Conservation (phyloP, 2,113 vertebrate species). For the Cyprinodon brontotheroides region DNA sequence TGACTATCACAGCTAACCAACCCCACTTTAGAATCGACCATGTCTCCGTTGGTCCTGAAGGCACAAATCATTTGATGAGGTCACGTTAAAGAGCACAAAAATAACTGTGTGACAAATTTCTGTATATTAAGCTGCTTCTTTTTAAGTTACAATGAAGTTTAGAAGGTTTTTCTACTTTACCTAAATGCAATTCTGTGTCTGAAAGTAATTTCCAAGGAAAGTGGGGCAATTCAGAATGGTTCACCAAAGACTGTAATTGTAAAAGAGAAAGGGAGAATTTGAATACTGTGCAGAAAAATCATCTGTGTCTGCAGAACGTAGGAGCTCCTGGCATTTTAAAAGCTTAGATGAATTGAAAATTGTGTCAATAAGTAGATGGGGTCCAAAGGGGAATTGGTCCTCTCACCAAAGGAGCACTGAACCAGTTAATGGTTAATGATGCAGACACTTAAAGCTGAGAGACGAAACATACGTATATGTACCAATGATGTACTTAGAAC, state of each 20-base stretch:
- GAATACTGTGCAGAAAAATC: no score
- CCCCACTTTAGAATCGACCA: constrained; percentile 42
- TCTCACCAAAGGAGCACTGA: not conserved
- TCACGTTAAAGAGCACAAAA: not conserved
- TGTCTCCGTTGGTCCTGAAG: constrained; percentile 1
- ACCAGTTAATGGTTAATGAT: not conserved
- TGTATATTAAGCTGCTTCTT: not conserved
- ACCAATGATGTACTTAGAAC: not conserved
- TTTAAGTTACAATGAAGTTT: not conserved
- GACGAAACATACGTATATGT: not conserved
- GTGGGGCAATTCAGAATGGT: no score
- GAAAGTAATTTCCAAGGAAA: no score
- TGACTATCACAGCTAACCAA: constrained; percentile 48
- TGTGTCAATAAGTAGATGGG: not conserved
- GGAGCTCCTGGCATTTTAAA: no score
- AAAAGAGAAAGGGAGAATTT: no score
- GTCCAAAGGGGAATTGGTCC: not conserved
- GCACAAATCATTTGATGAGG: not conserved
- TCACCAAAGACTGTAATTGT: no score
- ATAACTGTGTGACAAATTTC: not conserved
- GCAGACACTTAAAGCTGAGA: not conserved
- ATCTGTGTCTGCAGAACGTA: no score
- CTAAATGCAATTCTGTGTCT: no score
- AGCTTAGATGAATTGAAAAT: not conserved
- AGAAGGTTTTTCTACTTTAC: no score